phyloP scores from a whole-genome alignment of 2,797 vertebrate genomes.

The Melanogrammus aeglefinus region DNA sequence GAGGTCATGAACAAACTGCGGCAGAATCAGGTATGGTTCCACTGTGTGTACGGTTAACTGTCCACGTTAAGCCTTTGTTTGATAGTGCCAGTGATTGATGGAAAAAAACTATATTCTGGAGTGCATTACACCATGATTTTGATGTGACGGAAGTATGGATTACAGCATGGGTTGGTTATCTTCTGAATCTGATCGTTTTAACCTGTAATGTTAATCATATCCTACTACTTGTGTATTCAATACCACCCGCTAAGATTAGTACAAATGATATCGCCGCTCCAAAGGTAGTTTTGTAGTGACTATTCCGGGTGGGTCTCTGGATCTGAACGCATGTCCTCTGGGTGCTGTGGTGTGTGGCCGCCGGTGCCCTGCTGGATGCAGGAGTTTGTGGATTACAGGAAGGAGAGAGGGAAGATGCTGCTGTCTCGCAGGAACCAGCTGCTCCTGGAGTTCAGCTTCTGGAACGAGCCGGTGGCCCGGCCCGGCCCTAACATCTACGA shows the following conservation, averaged over 20 bases:
- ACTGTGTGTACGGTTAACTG: not conserved
- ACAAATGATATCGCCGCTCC: too few species aligned
- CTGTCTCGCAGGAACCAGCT: slow-evolving; percentile 92
- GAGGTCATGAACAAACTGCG: slow-evolving; percentile 97
- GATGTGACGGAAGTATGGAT: not conserved
- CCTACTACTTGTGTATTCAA: too few species aligned
- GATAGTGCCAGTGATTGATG: too few species aligned
- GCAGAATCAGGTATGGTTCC: slow-evolving; percentile 84
- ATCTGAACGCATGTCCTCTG: not conserved
- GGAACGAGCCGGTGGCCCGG: slow-evolving; percentile 90
- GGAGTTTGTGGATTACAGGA: slow-evolving; percentile 86
- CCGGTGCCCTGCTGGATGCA: slow-evolving; percentile 52
- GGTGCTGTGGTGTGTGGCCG: not conserved
- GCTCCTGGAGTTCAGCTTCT: slow-evolving; percentile 94
- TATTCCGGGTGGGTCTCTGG: not conserved
- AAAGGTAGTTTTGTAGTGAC: too few species aligned
- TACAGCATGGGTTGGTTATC: too few species aligned
- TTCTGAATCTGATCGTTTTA: not conserved
- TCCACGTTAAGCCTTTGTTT: not conserved
- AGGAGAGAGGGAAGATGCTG: slow-evolving; percentile 88
- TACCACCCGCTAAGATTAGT: too few species aligned
- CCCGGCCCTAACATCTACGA: slow-evolving; percentile 93
- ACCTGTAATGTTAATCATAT: not conserved
- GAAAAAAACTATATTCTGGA: too few species aligned
- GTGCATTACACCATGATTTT: not conserved